Percentiles rank a stretch among this genome's conserved stretches.
Evolutionary conservation across 2,113 vertebrate species (phyloP).

Genomic region (Pristiophorus japonicus): DNA sequence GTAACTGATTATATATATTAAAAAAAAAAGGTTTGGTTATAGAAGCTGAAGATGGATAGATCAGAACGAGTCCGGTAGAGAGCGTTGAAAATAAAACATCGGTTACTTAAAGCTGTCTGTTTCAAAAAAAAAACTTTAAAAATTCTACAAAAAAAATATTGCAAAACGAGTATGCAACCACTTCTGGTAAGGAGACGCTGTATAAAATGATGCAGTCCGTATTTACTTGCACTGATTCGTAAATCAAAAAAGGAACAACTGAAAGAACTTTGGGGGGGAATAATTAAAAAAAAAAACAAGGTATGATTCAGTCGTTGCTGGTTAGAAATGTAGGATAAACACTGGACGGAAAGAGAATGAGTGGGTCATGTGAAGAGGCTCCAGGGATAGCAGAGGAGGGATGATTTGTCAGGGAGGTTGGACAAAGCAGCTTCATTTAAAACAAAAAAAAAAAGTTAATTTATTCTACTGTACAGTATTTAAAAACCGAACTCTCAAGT

Average conservation of each 20-base stretch:
- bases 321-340: not conserved
- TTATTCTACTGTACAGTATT: slow-evolving; percentile 32
- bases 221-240: slow-evolving; percentile 29
- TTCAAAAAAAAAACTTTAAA: not conserved
- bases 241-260: not conserved
- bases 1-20: not conserved
- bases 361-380: not conserved
- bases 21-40: not conserved
- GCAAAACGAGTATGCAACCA: slow-evolving; percentile 3
- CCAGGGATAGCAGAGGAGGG: not conserved
- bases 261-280: not conserved
- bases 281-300: not conserved
- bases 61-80: not conserved
- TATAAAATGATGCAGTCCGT: not conserved
- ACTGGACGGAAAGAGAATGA: not conserved
- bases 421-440: slow-evolving; percentile 30
- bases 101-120: slow-evolving; percentile 22
- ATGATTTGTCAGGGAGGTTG: not conserved
- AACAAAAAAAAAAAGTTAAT: slow-evolving; percentile 14
- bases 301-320: not conserved
- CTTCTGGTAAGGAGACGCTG: slow-evolving; percentile 16
- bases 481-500: not conserved
- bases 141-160: not conserved
- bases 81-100: not conserved
- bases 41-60: slow-evolving; percentile 7